Evolutionary conservation across 2,888 invertebrate genomes (phyloP).

Genomic region (Peribatodes rhomboidaria): DNA sequence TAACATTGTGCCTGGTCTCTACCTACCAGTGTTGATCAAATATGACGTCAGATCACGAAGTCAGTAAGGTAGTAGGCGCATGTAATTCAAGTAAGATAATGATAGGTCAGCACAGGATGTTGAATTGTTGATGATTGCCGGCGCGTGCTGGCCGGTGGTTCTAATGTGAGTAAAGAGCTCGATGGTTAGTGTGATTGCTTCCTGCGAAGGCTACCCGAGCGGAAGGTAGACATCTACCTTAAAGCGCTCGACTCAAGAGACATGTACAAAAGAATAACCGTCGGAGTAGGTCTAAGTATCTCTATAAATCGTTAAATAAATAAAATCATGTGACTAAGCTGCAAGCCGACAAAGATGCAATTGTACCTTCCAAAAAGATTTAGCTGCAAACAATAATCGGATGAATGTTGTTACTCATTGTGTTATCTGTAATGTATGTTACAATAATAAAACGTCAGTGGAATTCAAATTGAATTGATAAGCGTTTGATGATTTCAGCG

Average conservation of each 20-base stretch:
- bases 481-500: not conserved
- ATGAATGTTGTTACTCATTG: too few relatives aligned
- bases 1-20: conserved; percentile 1
- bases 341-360: too few relatives aligned
- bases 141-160: conserved; percentile 55
- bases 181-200: conserved; percentile 62
- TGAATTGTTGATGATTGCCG: conserved; percentile 44
- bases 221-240: conserved; percentile 34
- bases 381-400: too few relatives aligned
- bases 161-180: conserved; percentile 59
- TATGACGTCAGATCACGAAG: not conserved
- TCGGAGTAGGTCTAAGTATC: not conserved
- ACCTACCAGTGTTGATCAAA: not conserved
- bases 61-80: not conserved
- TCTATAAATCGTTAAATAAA: too few relatives aligned
- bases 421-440: not conserved
- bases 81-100: conserved; percentile 28
- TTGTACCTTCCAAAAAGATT: too few relatives aligned
- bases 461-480: not conserved
- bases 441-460: not conserved
- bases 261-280: not conserved
- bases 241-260: not conserved
- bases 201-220: conserved; percentile 55
- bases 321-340: too few relatives aligned
- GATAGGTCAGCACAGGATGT: conserved; percentile 47